phyloP scores from a whole-genome alignment of 64 coral and sea anemone genomes.

The Montipora sp. region DNA sequence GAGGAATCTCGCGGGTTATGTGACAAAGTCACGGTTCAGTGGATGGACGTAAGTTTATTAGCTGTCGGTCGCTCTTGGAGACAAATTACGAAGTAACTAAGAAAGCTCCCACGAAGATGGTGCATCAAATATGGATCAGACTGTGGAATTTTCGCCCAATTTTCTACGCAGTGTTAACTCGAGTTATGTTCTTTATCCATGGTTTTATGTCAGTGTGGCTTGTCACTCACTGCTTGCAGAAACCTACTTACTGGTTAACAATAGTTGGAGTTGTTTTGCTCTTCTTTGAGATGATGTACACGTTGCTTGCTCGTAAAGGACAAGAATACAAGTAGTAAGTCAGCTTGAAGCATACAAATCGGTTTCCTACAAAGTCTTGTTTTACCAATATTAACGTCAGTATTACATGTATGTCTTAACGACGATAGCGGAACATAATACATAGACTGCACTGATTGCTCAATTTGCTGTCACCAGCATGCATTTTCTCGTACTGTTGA shows the following conservation, averaged over 20 bases:
- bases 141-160: constrained; percentile 64
- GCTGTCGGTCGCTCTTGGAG: constrained; percentile 1
- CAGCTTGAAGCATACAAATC: neutral
- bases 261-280: constrained; percentile 78
- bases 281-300: constrained; percentile 92
- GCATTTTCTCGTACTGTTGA: too few relatives aligned
- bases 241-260: constrained; percentile 64
- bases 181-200: constrained; percentile 91
- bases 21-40: neutral
- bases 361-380: neutral
- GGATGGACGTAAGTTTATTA: neutral
- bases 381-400: neutral
- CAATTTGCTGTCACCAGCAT: too few relatives aligned
- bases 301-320: constrained; percentile 89
- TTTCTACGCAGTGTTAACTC: constrained; percentile 86
- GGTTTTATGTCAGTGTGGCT: constrained; percentile 87
- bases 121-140: neutral
- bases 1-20: neutral
- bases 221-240: constrained; percentile 64
- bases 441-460: too few relatives aligned
- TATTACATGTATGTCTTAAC: too few relatives aligned
- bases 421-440: too few relatives aligned
- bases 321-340: constrained; percentile 99
- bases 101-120: neutral
- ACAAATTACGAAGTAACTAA: neutral